These are phyloP conservation scores for Alca torda DNA, from an alignment of 2,797 vertebrate species.

Conservation along the genomic window DNA sequence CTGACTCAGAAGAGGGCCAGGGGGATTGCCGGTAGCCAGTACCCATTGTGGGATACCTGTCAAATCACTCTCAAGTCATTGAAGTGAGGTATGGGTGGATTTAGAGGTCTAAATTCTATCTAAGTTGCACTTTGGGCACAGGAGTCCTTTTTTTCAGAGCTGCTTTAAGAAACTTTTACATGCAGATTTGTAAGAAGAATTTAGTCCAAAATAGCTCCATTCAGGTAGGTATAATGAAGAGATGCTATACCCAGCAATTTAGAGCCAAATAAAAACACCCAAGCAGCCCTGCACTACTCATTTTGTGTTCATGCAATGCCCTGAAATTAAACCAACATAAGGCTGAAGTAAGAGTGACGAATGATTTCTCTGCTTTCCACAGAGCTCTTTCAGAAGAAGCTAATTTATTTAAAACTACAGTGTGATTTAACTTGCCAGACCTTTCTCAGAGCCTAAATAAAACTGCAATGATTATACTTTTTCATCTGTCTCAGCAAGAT, in stretches of 20 bases:
- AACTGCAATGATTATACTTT: constrained; percentile 21
- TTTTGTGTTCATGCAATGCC: not conserved
- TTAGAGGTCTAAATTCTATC: not conserved
- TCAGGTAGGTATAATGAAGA: not conserved
- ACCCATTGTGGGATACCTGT: rapidly evolving
- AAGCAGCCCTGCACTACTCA: not conserved
- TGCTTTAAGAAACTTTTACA: not conserved
- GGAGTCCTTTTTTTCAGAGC: not conserved
- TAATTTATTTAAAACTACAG: constrained; percentile 32
- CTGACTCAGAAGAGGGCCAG: not conserved
- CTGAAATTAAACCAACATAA: constrained; percentile 5
- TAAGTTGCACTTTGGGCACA: not conserved
- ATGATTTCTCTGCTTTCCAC: not conserved
- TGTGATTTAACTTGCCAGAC: constrained; percentile 35
- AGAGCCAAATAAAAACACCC: not conserved
- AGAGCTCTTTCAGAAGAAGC: not conserved
- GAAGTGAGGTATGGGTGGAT: not conserved
- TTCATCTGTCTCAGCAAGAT: constrained; percentile 6
- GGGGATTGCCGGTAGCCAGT: not conserved
- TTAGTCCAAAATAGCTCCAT: not conserved
- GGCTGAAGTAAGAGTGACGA: not conserved
- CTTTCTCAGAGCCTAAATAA: constrained; percentile 56
- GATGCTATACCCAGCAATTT: not conserved
- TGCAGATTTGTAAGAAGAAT: not conserved
- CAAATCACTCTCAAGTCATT: not conserved